Base-by-base conservation (phyloP, 2,113 vertebrate genomes). In the Sebastes fasciatus region DNA sequence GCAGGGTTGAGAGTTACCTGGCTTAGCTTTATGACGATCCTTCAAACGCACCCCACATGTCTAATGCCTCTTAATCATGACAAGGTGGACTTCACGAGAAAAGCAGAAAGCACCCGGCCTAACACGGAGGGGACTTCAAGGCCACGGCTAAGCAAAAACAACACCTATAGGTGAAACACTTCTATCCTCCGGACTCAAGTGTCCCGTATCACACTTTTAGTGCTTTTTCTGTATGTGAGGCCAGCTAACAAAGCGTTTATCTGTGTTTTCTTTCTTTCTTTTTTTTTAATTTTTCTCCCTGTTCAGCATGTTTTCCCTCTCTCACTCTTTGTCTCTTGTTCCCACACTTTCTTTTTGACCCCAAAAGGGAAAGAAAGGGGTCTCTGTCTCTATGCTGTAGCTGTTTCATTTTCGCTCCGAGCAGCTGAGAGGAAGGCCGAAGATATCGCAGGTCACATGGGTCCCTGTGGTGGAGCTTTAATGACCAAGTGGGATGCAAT, bases 291-390 rank as follows among this genome's bases (percentile, higher is more conserved):
- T 48, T 52, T 79, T 66, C 55, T 68, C 52, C 65, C 68, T 80
- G 34, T 23, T 74, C 43, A 26, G 54, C 58, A 85, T 71, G 11
- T 74, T 49, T 60, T 43, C 17, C 19, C 55, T 76, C 55, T 66
- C 70, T 68, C 57, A 8, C 43, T 74, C 60, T 65, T 80, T 73
- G 73, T 77, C 77, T 82, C 63, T 88, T 83, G 82, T 91, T 89
- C 90, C 85, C 91, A 91, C 86, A 85, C 79, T 91, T 80, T 80
- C 14, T 76, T 87, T 73, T 76, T 72, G 78, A 82, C 82, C 84
- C 77, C 81, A 60, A 52, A 60, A 77, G 76, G 76, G 76, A 83
- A 85, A 91, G 67, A 87, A 86, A 79, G 73, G 45, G 54, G 64
- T 80, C 66, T 86, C 65, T 82, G 81, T 83, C 69, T 74, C 55